These are phyloP conservation scores for Lepidostoma basale DNA, from an alignment of 1,140 invertebrate species.

Conservation along the genomic window DNA sequence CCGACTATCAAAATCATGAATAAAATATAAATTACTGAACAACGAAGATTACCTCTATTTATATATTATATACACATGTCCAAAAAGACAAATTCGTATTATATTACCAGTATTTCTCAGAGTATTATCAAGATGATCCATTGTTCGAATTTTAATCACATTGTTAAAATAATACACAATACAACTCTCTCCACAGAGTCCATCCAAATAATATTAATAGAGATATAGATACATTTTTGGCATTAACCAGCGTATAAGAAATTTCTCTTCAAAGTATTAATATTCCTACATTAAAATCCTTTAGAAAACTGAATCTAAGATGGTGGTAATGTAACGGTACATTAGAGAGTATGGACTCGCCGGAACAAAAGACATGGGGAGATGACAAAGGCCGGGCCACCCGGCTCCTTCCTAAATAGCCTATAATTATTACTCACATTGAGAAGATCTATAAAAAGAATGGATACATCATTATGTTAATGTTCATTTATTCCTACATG, in stretches of 20 bases:
- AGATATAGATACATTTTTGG: slow-evolving; percentile 40
- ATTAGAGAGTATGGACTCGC: too few relatives aligned
- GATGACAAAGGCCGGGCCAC: too few relatives aligned
- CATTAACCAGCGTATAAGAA: slow-evolving; percentile 36
- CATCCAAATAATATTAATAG: slow-evolving; percentile 23
- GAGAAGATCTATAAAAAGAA: slow-evolving; percentile 43
- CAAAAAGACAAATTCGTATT: slow-evolving; percentile 42
- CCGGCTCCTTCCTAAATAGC: slow-evolving; percentile 40
- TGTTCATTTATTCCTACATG: slow-evolving; percentile 43
- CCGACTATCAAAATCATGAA: slow-evolving; percentile 44
- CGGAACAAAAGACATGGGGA: too few relatives aligned
- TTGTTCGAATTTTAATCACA: slow-evolving; percentile 40
- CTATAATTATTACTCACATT: slow-evolving; percentile 46
- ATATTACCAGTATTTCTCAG: slow-evolving; percentile 36
- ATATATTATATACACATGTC: slow-evolving; percentile 45
- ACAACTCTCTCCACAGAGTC: neutral
- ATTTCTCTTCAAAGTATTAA: slow-evolving; percentile 21
- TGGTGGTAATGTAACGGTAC: too few relatives aligned
- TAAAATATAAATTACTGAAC: slow-evolving; percentile 45
- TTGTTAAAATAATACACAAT: slow-evolving; percentile 32
- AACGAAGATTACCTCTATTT: slow-evolving; percentile 43
- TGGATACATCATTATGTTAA: slow-evolving; percentile 42
- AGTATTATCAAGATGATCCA: slow-evolving; percentile 33
- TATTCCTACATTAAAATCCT: slow-evolving; percentile 3
- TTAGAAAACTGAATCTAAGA: neutral